phyloP scores from a whole-genome alignment of 92 coral and sea anemone genomes.

The Umimayanthus kanabou region DNA sequence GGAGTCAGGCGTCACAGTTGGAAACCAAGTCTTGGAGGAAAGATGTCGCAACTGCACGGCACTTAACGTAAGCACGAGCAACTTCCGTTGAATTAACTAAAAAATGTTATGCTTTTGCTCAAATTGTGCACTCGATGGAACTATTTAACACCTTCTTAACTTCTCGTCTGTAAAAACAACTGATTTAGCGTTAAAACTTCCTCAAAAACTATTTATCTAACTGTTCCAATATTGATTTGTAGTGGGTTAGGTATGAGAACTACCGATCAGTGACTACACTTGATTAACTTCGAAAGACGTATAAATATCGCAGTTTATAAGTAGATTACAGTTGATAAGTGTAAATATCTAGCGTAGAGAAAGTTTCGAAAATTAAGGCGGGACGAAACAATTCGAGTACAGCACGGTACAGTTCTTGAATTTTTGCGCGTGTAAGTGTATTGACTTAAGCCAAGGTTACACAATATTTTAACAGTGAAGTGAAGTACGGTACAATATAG shows the following conservation, averaged over 20 bases:
- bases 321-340: neutral
- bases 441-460: no score
- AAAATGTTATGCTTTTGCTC: neutral
- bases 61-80: conserved; percentile 3
- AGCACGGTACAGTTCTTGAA: no score
- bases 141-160: conserved; percentile 6
- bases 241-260: neutral
- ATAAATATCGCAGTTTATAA: neutral
- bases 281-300: neutral
- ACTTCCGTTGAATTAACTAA: neutral
- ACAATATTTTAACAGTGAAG: no score
- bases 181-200: neutral
- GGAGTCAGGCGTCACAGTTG: neutral
- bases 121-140: neutral
- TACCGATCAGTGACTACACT: neutral
- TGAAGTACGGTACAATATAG: neutral
- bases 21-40: conserved; percentile 11
- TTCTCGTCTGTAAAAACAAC: conserved; percentile 13
- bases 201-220: neutral
- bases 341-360: neutral
- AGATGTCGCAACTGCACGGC: conserved; percentile 22
- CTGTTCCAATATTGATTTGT: neutral
- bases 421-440: no score
- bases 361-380: neutral
- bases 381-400: neutral